phyloP scores from a whole-genome alignment of 2,113 vertebrate genomes.

The Xiphias gladius region DNA sequence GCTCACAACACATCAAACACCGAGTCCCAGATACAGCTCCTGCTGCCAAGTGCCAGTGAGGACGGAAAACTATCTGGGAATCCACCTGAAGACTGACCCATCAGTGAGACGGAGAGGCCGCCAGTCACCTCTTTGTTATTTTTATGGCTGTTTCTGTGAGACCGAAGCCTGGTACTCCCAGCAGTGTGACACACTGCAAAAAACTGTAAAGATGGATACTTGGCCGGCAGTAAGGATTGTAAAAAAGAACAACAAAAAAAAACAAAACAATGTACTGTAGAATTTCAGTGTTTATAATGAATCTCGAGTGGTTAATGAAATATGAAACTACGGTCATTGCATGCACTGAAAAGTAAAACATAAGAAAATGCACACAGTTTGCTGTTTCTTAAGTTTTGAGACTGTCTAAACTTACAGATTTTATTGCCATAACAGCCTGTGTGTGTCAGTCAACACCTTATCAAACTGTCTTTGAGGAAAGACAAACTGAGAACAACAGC shows the following conservation, averaged over 20 bases:
- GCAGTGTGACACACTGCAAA: constrained; percentile 9
- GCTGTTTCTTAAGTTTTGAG: background rate
- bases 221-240: background rate
- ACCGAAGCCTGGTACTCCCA: background rate
- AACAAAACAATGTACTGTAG: too few species aligned
- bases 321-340: background rate
- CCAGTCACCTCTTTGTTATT: constrained; percentile 37
- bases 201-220: constrained; percentile 15
- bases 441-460: background rate
- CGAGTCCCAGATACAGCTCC: constrained; percentile 37
- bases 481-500: background rate
- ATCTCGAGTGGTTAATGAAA: background rate
- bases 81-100: constrained; percentile 55
- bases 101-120: constrained; percentile 35
- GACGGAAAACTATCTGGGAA: constrained; percentile 57
- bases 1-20: constrained; percentile 67
- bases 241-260: background rate
- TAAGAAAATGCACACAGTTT: background rate
- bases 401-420: background rate
- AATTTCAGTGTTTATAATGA: background rate
- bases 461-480: background rate
- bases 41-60: constrained; percentile 48
- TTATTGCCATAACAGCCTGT: background rate
- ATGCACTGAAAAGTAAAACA: background rate
- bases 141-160: constrained; percentile 33